These are phyloP conservation scores for Tetrax tetrax DNA, from an alignment of 2,113 vertebrate species.

Conservation along the genomic window DNA sequence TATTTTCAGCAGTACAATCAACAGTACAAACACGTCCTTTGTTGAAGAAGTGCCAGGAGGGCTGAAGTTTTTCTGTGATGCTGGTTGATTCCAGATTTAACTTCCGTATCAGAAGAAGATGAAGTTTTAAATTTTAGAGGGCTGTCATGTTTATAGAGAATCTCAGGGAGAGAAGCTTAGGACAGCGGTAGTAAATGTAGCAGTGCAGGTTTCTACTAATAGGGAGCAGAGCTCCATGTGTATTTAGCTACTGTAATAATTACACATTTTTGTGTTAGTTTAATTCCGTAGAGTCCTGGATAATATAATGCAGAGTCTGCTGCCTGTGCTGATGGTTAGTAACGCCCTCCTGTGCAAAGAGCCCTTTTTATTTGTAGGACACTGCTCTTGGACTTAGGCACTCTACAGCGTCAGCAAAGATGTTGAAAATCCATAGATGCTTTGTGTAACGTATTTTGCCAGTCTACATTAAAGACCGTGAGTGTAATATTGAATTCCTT, in stretches of 20 bases:
- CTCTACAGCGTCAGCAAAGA: background rate
- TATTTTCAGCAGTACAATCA: conserved; percentile 66
- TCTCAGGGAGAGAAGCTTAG: background rate
- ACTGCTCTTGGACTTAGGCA: background rate
- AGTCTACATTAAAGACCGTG: background rate
- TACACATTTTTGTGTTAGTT: background rate
- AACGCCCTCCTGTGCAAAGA: background rate
- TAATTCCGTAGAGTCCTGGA: background rate
- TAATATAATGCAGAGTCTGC: background rate
- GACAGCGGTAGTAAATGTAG: background rate
- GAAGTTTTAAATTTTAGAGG: background rate
- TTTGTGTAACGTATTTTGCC: background rate
- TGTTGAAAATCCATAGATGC: background rate
- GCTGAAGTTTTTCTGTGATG: conserved; percentile 3
- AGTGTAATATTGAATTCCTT: background rate
- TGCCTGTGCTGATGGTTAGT: background rate
- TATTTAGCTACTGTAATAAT: background rate
- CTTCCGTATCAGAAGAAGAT: background rate
- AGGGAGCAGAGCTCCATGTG: background rate
- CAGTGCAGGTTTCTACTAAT: background rate
- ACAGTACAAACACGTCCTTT: conserved; percentile 60
- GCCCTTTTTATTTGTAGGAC: background rate
- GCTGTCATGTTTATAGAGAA: background rate
- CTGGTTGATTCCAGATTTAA: conserved; percentile 34
- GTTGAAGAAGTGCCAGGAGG: conserved; percentile 63